Evolutionary conservation across 2,113 vertebrate species (phyloP), one percentile per base, ranked within the genome.

Genomic region (Regulus satrapa): DNA sequence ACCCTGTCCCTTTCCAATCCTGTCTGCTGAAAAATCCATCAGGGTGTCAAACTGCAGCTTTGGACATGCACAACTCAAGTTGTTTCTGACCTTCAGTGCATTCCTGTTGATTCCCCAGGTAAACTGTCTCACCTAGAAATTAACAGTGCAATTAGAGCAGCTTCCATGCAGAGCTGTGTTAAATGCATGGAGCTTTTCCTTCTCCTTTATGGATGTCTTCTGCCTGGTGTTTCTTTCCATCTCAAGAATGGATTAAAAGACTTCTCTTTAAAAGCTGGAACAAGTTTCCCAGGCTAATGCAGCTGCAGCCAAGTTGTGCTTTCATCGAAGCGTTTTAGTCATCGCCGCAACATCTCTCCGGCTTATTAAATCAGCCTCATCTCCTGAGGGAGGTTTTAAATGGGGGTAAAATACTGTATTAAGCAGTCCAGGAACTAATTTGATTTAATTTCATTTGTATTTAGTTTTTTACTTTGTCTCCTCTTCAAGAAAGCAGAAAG

Each of bases 401-500:
- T 85, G 84, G 85, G 2, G 29, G 85, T 78, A 68, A 81, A 89
- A 94, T 58, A 87, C 64, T 34, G 36, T 62, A 52, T 94, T 69
- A 81, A 91, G 64, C 85, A 75, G 58, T 91, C 81, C 77, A 91
- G 84, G 95, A 97, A 88, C 92, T 95, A 77, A 82, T 96, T 94
- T 96, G 81, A 93, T 92, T 97, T 97, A 94, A 97, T 97, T 97
- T 97, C 85, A 87, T 31, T 73, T 94, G 83, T 95, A 81, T 95
- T 97, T 94, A 52, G 81, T 88, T 88, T 84, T 55, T 79, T 67
- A 58, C 73, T 96, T 97, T 94, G 85, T 97, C 94, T 97, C 72
- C 58, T 91, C 81, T 81, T 94, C 62, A 94, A 91, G 96, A 89
- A 84, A 95, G 85, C 94, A 92, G 94, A 97, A 86, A 82, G 95